Percentiles rank a stretch among this genome's conserved stretches.
Conservation (phyloP, 2,888 invertebrate species). For the Eudemis profundana region DNA sequence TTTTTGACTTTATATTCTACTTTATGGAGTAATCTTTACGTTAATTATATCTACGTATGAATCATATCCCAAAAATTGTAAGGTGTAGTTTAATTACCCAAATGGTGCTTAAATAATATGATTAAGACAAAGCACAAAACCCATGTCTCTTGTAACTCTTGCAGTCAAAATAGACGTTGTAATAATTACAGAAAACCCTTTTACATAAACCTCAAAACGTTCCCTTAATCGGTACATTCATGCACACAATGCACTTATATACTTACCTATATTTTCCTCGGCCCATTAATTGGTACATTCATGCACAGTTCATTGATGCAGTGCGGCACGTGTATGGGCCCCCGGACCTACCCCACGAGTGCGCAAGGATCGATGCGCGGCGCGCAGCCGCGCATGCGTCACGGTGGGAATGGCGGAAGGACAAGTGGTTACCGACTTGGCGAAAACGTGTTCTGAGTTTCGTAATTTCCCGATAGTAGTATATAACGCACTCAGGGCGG, state of each 20-base stretch:
- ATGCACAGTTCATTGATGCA: constrained; percentile 37
- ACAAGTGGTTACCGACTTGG: constrained; percentile 48
- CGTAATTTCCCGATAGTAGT: too few species aligned
- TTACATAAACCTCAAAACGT: neutral
- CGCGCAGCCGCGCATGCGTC: constrained; percentile 70
- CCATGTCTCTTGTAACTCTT: too few species aligned
- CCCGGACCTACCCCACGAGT: constrained; percentile 79
- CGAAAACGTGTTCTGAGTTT: neutral
- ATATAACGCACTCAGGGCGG: too few species aligned
- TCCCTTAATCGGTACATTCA: constrained; percentile 11
- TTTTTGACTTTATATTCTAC: too few species aligned
- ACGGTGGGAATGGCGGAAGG: constrained; percentile 56
- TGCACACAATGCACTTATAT: constrained; percentile 9
- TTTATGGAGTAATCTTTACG: too few species aligned
- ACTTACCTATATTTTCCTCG: neutral
- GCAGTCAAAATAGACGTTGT: neutral
- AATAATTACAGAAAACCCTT: neutral
- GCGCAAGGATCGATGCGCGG: constrained; percentile 70
- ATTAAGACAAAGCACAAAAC: too few species aligned
- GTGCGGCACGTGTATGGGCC: constrained; percentile 59
- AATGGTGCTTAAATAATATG: too few species aligned
- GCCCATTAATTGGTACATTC: constrained; percentile 51
- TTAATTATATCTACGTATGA: too few species aligned
- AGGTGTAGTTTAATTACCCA: too few species aligned
- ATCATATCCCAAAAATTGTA: too few species aligned